These are phyloP conservation scores for Ammodytes marinus DNA, from an alignment of 2,113 vertebrate species.

Conservation along the genomic window DNA sequence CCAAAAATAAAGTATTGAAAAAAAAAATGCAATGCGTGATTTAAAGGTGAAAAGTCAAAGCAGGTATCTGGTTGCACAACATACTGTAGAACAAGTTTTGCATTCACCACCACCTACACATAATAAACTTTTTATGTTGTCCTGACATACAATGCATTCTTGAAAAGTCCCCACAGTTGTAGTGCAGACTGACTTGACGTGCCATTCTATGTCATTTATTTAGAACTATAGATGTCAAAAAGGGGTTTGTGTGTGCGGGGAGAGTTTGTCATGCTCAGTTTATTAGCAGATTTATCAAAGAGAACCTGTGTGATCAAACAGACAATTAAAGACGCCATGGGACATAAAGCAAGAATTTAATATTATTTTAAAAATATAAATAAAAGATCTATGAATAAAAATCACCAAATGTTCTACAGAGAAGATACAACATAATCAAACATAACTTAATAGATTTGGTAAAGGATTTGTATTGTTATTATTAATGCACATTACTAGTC, in stretches of 20 bases:
- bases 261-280: neutral
- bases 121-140: neutral
- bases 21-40: neutral
- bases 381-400: no score
- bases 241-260: neutral
- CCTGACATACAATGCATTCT: neutral
- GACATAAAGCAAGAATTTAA: slow-evolving; percentile 24
- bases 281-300: slow-evolving; percentile 20
- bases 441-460: neutral
- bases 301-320: slow-evolving; percentile 14
- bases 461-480: neutral
- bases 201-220: neutral
- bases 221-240: neutral
- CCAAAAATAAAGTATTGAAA: no score
- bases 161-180: neutral
- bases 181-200: neutral
- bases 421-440: neutral
- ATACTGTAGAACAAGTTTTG: neutral
- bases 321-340: slow-evolving; percentile 32
- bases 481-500: neutral
- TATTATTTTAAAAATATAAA: no score
- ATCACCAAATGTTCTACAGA: no score
- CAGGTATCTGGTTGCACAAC: neutral
- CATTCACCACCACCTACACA: neutral
- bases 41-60: neutral